A percentile compares a stretch with the other conserved stretches of the same genome.
These are phyloP conservation scores for Tribolium castaneum DNA, from an alignment of 1,140 invertebrate genomes.

Conservation along the genomic window DNA sequence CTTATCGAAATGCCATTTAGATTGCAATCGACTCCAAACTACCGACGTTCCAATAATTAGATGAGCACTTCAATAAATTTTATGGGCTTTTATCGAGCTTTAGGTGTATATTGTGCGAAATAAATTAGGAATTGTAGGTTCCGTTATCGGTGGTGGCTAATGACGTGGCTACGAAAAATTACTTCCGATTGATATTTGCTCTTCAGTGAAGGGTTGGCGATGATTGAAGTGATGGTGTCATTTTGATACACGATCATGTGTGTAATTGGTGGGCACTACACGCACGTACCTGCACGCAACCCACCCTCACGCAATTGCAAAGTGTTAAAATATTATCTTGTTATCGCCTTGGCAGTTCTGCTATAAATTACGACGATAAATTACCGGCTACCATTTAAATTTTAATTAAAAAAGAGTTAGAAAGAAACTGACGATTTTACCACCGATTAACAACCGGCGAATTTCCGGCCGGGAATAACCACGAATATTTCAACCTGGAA, in stretches of 20 bases:
- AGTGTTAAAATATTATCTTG: conserved; percentile 56
- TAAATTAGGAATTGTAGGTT: conserved; percentile 1
- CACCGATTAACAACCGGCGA: conserved; percentile 28
- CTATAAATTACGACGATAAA: conserved; percentile 52
- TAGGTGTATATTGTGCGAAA: conserved; percentile 15
- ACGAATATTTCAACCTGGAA: background rate
- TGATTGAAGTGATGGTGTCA: conserved; percentile 43
- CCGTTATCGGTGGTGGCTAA: background rate
- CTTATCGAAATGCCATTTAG: conserved; percentile 27
- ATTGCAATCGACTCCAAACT: conserved; percentile 30
- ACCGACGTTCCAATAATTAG: conserved; percentile 32
- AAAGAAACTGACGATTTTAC: conserved; percentile 33
- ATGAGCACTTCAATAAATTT: conserved; percentile 29
- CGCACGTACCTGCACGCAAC: conserved; percentile 44
- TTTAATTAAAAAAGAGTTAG: conserved; percentile 43
- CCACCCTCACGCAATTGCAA: conserved; percentile 47
- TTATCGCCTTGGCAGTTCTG: conserved; percentile 45
- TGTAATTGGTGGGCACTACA: conserved; percentile 50
- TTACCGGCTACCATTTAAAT: conserved; percentile 38
- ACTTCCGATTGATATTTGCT: background rate
- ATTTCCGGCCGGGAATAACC: conserved; percentile 2
- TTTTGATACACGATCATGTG: conserved; percentile 49
- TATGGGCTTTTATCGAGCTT: conserved; percentile 18
- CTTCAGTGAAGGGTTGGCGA: background rate
- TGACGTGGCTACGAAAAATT: conserved; percentile 1